Conservation (phyloP, 2,113 vertebrate species). For the Pluvianellus socialis region DNA sequence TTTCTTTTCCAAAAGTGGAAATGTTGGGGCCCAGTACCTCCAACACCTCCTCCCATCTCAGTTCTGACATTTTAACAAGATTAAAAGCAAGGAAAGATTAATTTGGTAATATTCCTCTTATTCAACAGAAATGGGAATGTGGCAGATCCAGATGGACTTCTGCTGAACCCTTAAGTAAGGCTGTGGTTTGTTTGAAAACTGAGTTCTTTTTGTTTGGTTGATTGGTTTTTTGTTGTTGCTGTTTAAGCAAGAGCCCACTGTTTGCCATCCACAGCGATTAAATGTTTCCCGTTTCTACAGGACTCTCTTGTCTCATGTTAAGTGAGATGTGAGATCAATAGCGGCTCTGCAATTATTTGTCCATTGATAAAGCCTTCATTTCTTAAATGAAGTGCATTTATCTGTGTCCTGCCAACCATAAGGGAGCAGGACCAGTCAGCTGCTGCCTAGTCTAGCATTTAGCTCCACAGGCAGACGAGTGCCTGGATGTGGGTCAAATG, state of each 20-base stretch:
- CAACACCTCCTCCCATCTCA: background rate
- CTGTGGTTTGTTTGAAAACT: background rate
- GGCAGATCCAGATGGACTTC: background rate
- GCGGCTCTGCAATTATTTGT: constrained; percentile 78
- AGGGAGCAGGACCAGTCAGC: constrained; percentile 11
- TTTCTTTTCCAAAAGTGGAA: background rate
- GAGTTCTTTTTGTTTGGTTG: background rate
- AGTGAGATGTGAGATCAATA: constrained; percentile 73
- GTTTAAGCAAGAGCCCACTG: background rate
- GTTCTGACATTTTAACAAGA: background rate
- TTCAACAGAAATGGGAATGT: background rate
- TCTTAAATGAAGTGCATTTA: constrained; percentile 71
- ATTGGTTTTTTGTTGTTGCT: background rate
- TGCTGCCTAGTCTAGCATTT: constrained; percentile 15
- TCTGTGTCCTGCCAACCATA: constrained; percentile 63
- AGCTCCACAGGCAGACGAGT: constrained; percentile 60
- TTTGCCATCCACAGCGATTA: constrained; percentile 27
- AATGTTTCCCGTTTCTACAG: constrained; percentile 74
- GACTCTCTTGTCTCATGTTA: constrained; percentile 65
- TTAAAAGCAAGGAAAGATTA: background rate
- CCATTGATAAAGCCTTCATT: constrained; percentile 80
- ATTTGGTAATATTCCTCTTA: background rate
- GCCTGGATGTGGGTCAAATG: constrained; percentile 69
- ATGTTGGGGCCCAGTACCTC: background rate
- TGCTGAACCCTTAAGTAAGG: background rate